Percentiles rank a stretch among this genome's conserved stretches.
phyloP scores from a whole-genome alignment of 2,113 vertebrate genomes.

The Macrotus californicus region DNA sequence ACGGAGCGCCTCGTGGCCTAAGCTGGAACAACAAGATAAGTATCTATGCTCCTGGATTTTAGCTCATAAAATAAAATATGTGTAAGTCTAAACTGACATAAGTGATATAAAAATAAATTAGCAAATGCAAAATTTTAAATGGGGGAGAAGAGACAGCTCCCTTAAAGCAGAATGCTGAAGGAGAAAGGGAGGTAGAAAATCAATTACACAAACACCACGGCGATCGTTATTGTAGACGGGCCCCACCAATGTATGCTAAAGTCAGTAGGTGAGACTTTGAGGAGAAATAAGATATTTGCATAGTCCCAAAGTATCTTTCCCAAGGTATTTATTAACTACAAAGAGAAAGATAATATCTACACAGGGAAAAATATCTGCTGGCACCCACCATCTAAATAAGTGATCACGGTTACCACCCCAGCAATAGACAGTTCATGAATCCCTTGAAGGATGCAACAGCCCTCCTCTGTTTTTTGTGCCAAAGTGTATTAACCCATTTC shows the following conservation, averaged over 20 bases:
- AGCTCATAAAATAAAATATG: neutral
- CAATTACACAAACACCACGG: neutral
- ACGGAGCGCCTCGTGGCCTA: neutral
- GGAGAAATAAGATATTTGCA: neutral
- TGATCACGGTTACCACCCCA: neutral
- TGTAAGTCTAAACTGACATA: neutral
- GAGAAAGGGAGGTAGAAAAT: neutral
- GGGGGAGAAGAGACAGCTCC: neutral
- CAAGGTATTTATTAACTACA: neutral
- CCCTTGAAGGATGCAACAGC: accelerated
- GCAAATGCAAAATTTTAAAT: neutral
- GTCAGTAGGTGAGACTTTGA: neutral
- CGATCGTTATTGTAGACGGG: neutral
- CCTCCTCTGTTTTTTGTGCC: neutral
- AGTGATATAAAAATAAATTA: neutral
- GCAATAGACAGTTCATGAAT: neutral
- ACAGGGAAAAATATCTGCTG: neutral
- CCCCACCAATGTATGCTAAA: neutral
- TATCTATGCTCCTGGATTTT: neutral
- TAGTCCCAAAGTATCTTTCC: neutral
- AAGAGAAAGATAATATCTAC: neutral
- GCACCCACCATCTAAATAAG: neutral
- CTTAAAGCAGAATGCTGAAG: neutral
- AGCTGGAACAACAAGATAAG: neutral
- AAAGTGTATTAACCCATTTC: neutral